These are phyloP conservation scores for Elaphurus davidianus DNA, from an alignment of 2,113 vertebrate species.

Conservation along the genomic window DNA sequence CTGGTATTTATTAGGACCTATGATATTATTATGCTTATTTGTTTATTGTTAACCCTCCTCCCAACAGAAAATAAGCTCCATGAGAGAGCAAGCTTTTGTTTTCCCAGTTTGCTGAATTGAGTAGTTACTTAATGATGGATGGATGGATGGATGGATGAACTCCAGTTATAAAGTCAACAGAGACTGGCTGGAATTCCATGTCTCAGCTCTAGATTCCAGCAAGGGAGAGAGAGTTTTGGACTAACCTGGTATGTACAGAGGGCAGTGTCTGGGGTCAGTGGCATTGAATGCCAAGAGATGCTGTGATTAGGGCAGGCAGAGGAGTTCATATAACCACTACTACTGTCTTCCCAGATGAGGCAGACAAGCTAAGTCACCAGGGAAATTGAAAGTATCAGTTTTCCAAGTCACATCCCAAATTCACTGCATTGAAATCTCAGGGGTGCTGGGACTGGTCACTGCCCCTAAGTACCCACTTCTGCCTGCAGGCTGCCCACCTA, in stretches of 20 bases:
- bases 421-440: not conserved
- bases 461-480: not conserved
- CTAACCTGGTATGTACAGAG: not conserved
- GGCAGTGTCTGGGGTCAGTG: not conserved
- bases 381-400: not conserved
- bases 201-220: not conserved
- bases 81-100: not conserved
- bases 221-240: not conserved
- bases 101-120: not conserved
- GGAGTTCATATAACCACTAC: not conserved
- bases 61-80: not conserved
- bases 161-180: not conserved
- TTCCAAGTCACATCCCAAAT: not conserved
- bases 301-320: not conserved
- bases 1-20: not conserved
- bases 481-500: not conserved
- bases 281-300: not conserved
- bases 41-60: not conserved
- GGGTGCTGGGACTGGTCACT: not conserved
- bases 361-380: not conserved
- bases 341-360: not conserved
- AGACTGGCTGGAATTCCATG: not conserved
- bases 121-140: not conserved
- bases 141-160: not conserved
- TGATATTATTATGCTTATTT: not conserved